Evolutionary conservation across 2,113 vertebrate species (phyloP).

Genomic region (Mobula hypostoma): DNA sequence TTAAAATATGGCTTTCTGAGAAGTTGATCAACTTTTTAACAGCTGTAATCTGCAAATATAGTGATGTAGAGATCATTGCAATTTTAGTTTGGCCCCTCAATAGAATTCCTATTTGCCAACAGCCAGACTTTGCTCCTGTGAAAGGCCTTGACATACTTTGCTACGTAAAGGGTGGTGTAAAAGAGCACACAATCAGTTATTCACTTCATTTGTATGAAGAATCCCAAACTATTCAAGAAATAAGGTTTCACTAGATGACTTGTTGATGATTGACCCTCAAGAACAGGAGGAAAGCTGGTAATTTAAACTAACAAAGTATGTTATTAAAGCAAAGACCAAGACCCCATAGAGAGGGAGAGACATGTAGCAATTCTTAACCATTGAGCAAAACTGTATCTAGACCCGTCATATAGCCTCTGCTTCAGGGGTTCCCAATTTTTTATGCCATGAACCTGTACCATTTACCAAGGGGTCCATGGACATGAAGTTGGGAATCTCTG

Average conservation of each 20-base stretch:
- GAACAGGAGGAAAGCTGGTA: no score
- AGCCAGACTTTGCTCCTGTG: neutral
- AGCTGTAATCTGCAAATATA: neutral
- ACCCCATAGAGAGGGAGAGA: no score
- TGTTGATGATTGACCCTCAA: no score
- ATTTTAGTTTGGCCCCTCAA: neutral
- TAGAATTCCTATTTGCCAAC: neutral
- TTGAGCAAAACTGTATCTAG: no score
- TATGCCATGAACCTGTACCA: no score
- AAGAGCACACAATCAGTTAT: neutral
- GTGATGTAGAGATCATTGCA: neutral
- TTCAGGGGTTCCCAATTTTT: no score
- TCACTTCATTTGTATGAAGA: neutral
- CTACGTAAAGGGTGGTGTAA: neutral
- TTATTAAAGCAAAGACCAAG: no score
- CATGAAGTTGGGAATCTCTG: no score
- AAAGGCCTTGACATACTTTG: neutral
- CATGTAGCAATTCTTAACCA: no score
- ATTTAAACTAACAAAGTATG: no score
- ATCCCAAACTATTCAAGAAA: neutral
- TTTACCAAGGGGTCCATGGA: no score
- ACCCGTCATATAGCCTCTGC: no score
- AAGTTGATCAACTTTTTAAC: neutral
- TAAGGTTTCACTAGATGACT: neutral
- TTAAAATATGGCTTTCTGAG: neutral